phyloP scores from a whole-genome alignment of 2,888 invertebrate species.

The Cepaea hortensis region DNA sequence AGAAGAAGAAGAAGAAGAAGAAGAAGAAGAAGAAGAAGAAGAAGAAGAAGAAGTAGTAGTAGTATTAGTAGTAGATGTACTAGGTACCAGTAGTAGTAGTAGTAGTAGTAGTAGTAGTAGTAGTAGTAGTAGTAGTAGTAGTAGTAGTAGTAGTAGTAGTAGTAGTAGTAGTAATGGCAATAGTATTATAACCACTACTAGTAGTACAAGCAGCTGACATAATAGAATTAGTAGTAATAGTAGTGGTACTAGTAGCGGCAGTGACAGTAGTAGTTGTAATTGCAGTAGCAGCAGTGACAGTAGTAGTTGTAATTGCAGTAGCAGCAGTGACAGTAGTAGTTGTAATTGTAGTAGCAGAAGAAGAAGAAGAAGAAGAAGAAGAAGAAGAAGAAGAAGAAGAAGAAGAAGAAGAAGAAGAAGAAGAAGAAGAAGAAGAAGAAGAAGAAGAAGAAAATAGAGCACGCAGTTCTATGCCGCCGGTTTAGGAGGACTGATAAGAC shows the following conservation, averaged over 20 bases:
- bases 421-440: too few species aligned
- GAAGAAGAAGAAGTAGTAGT: background rate
- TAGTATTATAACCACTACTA: background rate
- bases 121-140: too few species aligned
- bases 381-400: too few species aligned
- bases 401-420: too few species aligned
- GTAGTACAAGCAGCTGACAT: background rate
- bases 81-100: slow-evolving; percentile 16
- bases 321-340: background rate
- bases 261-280: background rate
- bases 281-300: background rate
- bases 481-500: too few species aligned
- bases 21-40: too few species aligned
- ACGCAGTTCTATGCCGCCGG: too few species aligned
- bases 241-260: background rate
- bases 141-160: background rate
- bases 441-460: too few species aligned
- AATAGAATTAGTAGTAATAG: background rate
- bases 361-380: too few species aligned
- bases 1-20: too few species aligned
- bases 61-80: too few species aligned
- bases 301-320: background rate
- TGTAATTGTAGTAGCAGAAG: too few species aligned
- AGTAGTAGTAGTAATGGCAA: slow-evolving; percentile 20
- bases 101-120: background rate